phyloP scores from a whole-genome alignment of 1,140 invertebrate species.

The Papilio glaucus region DNA sequence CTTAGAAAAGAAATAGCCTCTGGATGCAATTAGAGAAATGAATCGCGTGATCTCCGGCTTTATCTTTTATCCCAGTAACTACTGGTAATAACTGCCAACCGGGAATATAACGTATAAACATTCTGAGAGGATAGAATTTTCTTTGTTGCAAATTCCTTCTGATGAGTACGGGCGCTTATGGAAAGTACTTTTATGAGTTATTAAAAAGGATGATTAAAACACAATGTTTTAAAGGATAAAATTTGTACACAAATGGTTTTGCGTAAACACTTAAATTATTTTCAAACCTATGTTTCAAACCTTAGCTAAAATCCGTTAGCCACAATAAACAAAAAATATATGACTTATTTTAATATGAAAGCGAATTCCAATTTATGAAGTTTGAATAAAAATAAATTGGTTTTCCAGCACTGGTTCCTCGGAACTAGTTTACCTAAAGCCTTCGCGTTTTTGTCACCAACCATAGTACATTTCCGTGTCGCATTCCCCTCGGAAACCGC shows the following conservation, averaged over 20 bases:
- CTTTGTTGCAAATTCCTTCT: slow-evolving; percentile 60
- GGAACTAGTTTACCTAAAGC: slow-evolving; percentile 56
- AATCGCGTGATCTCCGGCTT: slow-evolving; percentile 67
- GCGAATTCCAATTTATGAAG: not conserved
- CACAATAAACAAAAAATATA: not conserved
- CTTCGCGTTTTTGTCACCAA: slow-evolving; percentile 61
- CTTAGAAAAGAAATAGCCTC: slow-evolving; percentile 42
- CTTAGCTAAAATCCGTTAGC: not conserved
- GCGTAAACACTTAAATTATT: no score
- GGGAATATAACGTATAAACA: slow-evolving; percentile 54
- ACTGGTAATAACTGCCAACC: slow-evolving; percentile 53
- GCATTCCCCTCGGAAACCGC: slow-evolving; percentile 64
- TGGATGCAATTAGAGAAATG: slow-evolving; percentile 68
- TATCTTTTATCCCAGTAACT: slow-evolving; percentile 63
- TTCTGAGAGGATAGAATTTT: slow-evolving; percentile 51
- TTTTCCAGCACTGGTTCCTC: slow-evolving; percentile 42
- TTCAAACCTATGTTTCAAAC: no score
- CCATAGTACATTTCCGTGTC: slow-evolving; percentile 72
- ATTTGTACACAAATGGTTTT: no score
- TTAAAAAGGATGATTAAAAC: slow-evolving; percentile 2
- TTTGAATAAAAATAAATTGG: slow-evolving; percentile 20
- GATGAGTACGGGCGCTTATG: slow-evolving; percentile 35
- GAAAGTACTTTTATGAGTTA: slow-evolving; percentile 8
- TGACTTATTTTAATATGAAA: not conserved
- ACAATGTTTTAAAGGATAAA: no score